These are phyloP conservation scores for Paracanthobrama guichenoti DNA, from an alignment of 2,113 vertebrate genomes.

Conservation along the genomic window DNA sequence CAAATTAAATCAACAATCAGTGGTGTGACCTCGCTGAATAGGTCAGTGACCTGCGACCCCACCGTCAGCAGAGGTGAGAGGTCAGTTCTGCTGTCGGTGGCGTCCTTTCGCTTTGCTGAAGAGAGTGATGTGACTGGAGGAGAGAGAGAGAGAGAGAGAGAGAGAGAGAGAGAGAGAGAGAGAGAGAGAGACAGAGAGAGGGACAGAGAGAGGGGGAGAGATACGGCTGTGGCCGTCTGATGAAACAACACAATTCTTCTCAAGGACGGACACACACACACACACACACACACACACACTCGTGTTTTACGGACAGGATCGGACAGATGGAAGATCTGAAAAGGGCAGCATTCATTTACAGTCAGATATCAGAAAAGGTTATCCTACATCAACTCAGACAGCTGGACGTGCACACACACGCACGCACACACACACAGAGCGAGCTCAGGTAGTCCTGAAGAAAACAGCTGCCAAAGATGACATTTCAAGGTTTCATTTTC, in stretches of 20 bases:
- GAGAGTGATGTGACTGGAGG: slow-evolving; percentile 54
- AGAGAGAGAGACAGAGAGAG: slow-evolving; percentile 49
- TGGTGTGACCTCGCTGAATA: slow-evolving; percentile 54
- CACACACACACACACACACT: slow-evolving; percentile 48
- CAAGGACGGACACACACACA: slow-evolving; percentile 52
- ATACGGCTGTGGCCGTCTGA: slow-evolving; percentile 26
- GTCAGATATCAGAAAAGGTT: slow-evolving; percentile 76
- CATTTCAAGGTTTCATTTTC: slow-evolving; percentile 52
- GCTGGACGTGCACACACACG: slow-evolving; percentile 54
- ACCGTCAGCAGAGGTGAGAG: slow-evolving; percentile 55
- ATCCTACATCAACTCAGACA: slow-evolving; percentile 73
- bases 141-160: slow-evolving; percentile 46
- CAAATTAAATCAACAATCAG: slow-evolving; percentile 60
- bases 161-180: slow-evolving; percentile 46
- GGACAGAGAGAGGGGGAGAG: slow-evolving; percentile 45
- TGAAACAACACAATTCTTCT: slow-evolving; percentile 21
- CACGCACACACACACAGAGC: slow-evolving; percentile 47
- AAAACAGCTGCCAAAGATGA: slow-evolving; percentile 53
- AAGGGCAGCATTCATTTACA: slow-evolving; percentile 75
- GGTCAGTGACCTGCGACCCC: slow-evolving; percentile 63
- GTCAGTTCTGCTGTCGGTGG: slow-evolving; percentile 53
- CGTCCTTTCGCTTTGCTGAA: slow-evolving; percentile 52
- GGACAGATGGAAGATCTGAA: slow-evolving; percentile 67
- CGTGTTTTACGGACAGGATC: slow-evolving; percentile 38
- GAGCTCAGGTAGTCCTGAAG: slow-evolving; percentile 66